Percentiles rank a stretch among this genome's conserved stretches.
Conservation (phyloP, 2,888 invertebrate species). For the Dascillus cervinus region DNA sequence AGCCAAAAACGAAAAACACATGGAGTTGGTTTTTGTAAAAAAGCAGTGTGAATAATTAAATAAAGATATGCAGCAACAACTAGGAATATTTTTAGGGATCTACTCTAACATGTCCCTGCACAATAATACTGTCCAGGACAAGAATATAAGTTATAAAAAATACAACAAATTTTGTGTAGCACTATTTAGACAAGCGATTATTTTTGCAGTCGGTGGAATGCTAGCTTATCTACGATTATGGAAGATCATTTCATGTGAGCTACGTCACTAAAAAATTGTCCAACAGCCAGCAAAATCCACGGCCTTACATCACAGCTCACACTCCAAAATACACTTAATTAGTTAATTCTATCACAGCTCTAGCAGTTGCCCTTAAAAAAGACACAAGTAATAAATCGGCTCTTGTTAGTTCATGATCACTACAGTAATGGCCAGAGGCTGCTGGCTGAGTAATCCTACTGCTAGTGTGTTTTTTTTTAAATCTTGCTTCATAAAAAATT, state of each 20-base stretch:
- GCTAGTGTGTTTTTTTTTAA: conserved; percentile 21
- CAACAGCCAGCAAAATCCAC: conserved; percentile 14
- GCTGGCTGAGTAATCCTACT: conserved; percentile 16
- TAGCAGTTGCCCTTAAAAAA: conserved; percentile 37
- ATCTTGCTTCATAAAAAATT: conserved; percentile 20
- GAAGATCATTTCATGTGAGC: conserved; percentile 18
- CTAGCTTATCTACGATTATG: conserved; percentile 20
- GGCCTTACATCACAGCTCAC: conserved; percentile 20
- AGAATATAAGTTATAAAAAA: conserved; percentile 18
- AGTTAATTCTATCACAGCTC: conserved; percentile 43
- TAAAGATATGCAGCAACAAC: conserved; percentile 16
- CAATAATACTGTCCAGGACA: conserved; percentile 39
- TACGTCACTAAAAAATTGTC: conserved; percentile 10
- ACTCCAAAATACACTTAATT: conserved; percentile 27
- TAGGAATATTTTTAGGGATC: conserved; percentile 14
- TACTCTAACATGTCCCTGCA: conserved; percentile 28
- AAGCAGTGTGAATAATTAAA: conserved; percentile 17
- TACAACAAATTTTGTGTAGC: conserved; percentile 15
- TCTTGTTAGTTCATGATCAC: conserved; percentile 3
- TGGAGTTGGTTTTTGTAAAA: no score
- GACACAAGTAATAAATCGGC: conserved; percentile 5
- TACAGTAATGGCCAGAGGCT: conserved; percentile 15
- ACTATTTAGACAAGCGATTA: conserved; percentile 10
- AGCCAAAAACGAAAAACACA: conserved; percentile 15
- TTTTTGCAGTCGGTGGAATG: conserved; percentile 17